Evolutionary conservation across 2,888 invertebrate species (phyloP).

Genomic region (Clistopyga incitator): DNA sequence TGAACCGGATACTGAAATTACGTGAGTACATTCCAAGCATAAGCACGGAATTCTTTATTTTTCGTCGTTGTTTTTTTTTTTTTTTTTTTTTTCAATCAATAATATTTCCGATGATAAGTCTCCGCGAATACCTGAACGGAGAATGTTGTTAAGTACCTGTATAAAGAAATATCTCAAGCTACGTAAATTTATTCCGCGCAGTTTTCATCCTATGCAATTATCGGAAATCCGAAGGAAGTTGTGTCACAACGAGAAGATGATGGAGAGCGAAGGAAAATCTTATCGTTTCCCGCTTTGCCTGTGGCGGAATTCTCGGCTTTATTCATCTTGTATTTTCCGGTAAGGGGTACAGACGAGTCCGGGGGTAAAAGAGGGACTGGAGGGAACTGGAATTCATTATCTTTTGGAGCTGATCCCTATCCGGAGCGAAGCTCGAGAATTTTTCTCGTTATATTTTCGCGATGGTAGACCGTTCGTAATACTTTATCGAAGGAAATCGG

Average conservation of each 20-base stretch:
- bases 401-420: slow-evolving; percentile 50
- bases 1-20: background rate
- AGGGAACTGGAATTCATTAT: slow-evolving; percentile 62
- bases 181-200: slow-evolving; percentile 36
- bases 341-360: slow-evolving; percentile 6
- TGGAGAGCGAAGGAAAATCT: slow-evolving; percentile 24
- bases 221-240: slow-evolving; percentile 57
- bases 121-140: background rate
- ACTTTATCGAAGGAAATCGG: slow-evolving; percentile 65
- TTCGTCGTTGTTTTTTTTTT: no score
- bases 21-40: background rate
- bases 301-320: slow-evolving; percentile 25
- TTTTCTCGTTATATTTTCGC: slow-evolving; percentile 63
- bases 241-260: slow-evolving; percentile 18
- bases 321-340: slow-evolving; percentile 47
- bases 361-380: slow-evolving; percentile 36
- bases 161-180: slow-evolving; percentile 44
- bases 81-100: background rate
- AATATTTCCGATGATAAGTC: background rate
- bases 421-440: slow-evolving; percentile 50
- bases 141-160: background rate
- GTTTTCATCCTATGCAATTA: slow-evolving; percentile 57
- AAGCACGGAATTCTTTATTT: background rate
- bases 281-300: slow-evolving; percentile 24
- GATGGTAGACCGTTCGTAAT: slow-evolving; percentile 45